Base-by-base conservation (phyloP, 1,140 invertebrate genomes). In the Drosophila sechellia region DNA sequence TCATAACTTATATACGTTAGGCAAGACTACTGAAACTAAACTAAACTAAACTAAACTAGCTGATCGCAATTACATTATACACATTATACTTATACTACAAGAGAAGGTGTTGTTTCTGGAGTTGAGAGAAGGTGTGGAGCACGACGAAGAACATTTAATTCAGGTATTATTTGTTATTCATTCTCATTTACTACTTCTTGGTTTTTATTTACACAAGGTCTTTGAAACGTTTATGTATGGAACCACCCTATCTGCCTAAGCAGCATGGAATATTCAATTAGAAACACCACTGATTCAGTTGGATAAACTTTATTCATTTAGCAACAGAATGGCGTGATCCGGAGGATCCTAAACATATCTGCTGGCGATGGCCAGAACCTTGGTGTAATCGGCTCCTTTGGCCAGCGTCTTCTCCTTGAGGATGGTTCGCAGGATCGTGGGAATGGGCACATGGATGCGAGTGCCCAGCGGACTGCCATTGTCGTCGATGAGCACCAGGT, bases 401-500 rank as follows among this genome's bases (percentile, higher is more conserved):
- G 95, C 93, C 57, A 95, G 93, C 0, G 96, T 97, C 85, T 96
- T 96, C 77, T 97, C 94, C 93, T 97, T 97, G 8, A 98, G 93
- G 60, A 97, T 96, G 6, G 96, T 97, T 61, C 98, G 93, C n/a
- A 99, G 93, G 49, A 97, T 94, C 4, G 97, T 96, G 5, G 99
- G 99, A 75, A 99, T 97, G 0, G 99, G 99, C 12, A 98, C 98
- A 85, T 96, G 95, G 74, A 99, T 98, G 70, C 98, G 94, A 4
- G 97, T 99, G 25, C 99, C 99, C 11, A 99, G 92, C 1, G 98
- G 98, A 22, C 95, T 96, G 75, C 98, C 98, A 92, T 95, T 97
- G 80, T 99, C 98, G 90, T 99, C 98, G 56, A 99, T 96, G 0
- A 99, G 92, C 1, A 99, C 98, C 64, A 99, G 92, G 93, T 99